A percentile compares a stretch with the other conserved stretches of the same genome.
Conservation (phyloP, 1,140 invertebrate genomes). For the Drosophila tsacasi region DNA sequence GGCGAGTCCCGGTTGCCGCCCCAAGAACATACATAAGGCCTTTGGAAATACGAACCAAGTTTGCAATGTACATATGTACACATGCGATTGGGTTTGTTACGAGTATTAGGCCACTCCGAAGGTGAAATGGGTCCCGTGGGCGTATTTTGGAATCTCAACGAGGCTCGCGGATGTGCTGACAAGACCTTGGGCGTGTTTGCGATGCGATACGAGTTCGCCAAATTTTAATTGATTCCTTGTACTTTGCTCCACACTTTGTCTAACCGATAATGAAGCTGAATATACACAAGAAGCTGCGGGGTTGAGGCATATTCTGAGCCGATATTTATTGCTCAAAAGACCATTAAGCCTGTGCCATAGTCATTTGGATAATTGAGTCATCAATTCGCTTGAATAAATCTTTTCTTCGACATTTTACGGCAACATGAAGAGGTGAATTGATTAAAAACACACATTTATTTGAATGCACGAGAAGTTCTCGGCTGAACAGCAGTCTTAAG, state of each 20-base stretch:
- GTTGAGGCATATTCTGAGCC: neutral
- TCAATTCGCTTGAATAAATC: constrained; percentile 33
- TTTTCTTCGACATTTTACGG: constrained; percentile 4
- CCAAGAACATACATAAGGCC: constrained; percentile 31
- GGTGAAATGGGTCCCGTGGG: constrained; percentile 67
- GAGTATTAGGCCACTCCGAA: constrained; percentile 40
- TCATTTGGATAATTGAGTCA: constrained; percentile 49
- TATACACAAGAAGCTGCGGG: constrained; percentile 15
- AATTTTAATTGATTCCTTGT: constrained; percentile 71
- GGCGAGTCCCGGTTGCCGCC: neutral
- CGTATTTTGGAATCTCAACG: constrained; percentile 47
- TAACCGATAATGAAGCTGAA: constrained; percentile 53
- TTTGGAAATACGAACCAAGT: constrained; percentile 15
- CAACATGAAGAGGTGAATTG: constrained; percentile 6
- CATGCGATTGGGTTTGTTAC: constrained; percentile 36
- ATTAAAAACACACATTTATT: constrained; percentile 34
- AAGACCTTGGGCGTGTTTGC: constrained; percentile 35
- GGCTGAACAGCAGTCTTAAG: neutral
- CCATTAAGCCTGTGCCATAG: constrained; percentile 35
- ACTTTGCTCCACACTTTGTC: constrained; percentile 33
- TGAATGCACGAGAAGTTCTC: neutral
- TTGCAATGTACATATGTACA: constrained; percentile 26
- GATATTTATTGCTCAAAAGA: constrained; percentile 25
- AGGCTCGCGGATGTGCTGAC: constrained; percentile 36
- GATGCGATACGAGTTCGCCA: constrained; percentile 39